Evolutionary conservation across 2,797 vertebrate genomes (phyloP), one percentile per base, ranked within the genome.

Genomic region (Sebastes miniatus): DNA sequence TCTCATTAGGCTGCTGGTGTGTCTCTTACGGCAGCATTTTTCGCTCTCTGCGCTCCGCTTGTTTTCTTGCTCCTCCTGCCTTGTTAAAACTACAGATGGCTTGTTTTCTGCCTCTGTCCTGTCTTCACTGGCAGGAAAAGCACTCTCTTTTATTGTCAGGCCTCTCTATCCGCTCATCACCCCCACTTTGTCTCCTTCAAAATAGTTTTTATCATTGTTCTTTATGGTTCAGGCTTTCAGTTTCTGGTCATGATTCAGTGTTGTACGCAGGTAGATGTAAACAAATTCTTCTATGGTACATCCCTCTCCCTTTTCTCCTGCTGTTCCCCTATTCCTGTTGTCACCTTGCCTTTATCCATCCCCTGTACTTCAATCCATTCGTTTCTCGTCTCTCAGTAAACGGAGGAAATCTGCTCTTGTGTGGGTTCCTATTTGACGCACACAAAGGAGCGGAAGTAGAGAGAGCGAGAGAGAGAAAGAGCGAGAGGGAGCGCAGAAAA

Each of bases 341-440:
- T 74, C 32, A 34, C 72, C 32, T 74, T 69, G 22, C 13, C n/a
- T 65, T 52, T 20, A 6, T 83, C 72, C 36, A 11, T 47, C n/a
- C 11, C 50, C 54, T 32, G 14, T 20, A 27, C 32, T 57, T 31
- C 69, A 4, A 64, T 83, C 69, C 29, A 13, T 72, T 25, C 27
- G 36, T 69, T 50, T 65, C 65, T 85, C 50, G 5, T 75, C 39
- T 75, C 58, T 79, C 29, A 52, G 58, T 77, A 69, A 85, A 83
- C 7, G 1, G 62, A 88, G 72, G 84, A 86, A 81, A 81, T 82
- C 71, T 87, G 65, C 65, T 86, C 75, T 65, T 73, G 88, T 90
- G 91, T 92, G 91, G 92, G 90, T 71, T 93, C 81, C 36, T 72
- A 78, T 76, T 88, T 89, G 86, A 91, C 76, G 72, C 83, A 76